Evolutionary conservation across 2,888 invertebrate genomes (phyloP).

Genomic region (Epinotia demarniana): DNA sequence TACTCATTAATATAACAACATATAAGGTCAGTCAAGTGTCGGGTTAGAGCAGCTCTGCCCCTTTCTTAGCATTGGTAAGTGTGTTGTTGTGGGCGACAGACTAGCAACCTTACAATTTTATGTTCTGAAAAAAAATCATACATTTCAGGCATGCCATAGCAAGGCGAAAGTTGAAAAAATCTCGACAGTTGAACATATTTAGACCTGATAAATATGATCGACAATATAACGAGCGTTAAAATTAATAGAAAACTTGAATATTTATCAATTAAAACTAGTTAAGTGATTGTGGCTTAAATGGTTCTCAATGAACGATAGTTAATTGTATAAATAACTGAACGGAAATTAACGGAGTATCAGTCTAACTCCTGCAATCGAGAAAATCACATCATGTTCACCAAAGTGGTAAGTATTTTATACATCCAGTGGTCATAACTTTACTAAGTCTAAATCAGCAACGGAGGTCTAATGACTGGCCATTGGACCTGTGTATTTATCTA

Average conservation of each 20-base stretch:
- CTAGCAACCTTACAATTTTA: neutral
- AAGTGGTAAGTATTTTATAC: slow-evolving; percentile 16
- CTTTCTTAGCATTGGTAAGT: too few relatives aligned
- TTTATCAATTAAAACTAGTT: neutral
- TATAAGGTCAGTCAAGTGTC: too few relatives aligned
- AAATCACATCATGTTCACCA: slow-evolving; percentile 26
- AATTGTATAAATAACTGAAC: slow-evolving; percentile 8
- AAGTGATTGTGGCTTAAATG: neutral
- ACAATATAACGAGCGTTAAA: neutral
- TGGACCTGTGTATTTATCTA: too few relatives aligned
- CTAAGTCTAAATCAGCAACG: too few relatives aligned
- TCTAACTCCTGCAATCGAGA: slow-evolving; percentile 10
- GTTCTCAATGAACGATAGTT: neutral
- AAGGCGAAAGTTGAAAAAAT: neutral
- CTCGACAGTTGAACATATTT: too few relatives aligned
- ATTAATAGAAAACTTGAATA: slow-evolving; percentile 3
- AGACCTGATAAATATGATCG: neutral
- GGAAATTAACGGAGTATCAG: neutral
- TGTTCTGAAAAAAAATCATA: neutral
- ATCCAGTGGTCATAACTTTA: too few relatives aligned
- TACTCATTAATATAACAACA: too few relatives aligned
- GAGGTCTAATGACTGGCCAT: too few relatives aligned
- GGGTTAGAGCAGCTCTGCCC: too few relatives aligned
- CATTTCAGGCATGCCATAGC: neutral
- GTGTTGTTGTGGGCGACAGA: too few relatives aligned